Evolutionary conservation across 1,140 invertebrate genomes (phyloP).

Genomic region (Drosophila rufa): DNA sequence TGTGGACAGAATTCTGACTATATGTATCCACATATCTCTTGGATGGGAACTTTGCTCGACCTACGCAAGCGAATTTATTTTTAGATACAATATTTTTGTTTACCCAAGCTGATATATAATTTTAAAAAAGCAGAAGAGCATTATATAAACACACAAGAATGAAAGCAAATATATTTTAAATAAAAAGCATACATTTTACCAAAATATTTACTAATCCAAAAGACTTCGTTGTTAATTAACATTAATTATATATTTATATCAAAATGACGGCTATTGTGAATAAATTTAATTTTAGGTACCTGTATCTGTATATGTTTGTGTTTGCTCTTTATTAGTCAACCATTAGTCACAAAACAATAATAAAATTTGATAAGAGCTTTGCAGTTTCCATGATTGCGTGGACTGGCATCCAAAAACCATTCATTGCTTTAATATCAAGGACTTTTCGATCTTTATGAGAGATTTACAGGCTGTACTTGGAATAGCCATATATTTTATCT

Average conservation of each 20-base stretch:
- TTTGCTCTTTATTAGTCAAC: constrained; percentile 20
- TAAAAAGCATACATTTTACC: background rate
- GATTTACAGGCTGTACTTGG: background rate
- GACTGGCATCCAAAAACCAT: background rate
- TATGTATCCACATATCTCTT: background rate
- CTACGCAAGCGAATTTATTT: constrained; percentile 64
- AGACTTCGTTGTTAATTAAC: background rate
- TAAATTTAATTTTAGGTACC: constrained; percentile 3
- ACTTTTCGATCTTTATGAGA: constrained; percentile 2
- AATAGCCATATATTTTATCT: background rate
- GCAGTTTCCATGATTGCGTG: constrained; percentile 6
- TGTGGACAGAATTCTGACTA: background rate
- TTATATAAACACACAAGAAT: constrained; percentile 6
- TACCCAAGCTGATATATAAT: constrained; percentile 15
- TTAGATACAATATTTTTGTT: constrained; percentile 52
- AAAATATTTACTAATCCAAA: background rate
- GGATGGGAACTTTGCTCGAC: constrained; percentile 49
- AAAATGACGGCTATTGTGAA: background rate
- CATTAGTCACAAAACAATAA: constrained; percentile 34
- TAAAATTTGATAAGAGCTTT: constrained; percentile 19
- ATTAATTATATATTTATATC: background rate
- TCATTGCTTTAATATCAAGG: background rate
- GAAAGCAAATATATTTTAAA: background rate
- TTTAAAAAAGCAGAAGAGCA: background rate
- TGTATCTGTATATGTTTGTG: background rate